Conservation (phyloP, 1,140 invertebrate genomes). For the Panagrolaimus sp. region DNA sequence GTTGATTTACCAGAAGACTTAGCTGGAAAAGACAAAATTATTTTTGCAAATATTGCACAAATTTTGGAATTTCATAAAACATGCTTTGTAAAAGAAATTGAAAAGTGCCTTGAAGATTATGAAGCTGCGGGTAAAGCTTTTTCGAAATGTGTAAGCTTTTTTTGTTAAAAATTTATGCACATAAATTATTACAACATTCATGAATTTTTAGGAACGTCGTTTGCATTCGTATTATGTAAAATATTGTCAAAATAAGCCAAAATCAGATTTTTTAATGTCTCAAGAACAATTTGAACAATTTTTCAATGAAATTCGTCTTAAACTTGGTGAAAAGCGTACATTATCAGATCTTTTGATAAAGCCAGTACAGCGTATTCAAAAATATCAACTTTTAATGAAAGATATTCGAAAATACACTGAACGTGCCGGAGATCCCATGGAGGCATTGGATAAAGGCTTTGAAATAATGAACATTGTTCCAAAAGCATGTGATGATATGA, state of each 20-base stretch:
- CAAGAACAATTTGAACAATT: conserved; percentile 67
- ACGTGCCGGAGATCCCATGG: conserved; percentile 67
- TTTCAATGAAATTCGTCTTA: conserved; percentile 76
- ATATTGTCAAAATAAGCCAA: conserved; percentile 98
- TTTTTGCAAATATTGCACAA: conserved; percentile 94
- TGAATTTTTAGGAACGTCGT: conserved; percentile 75
- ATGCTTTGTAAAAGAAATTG: conserved; percentile 83
- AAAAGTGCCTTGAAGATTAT: conserved; percentile 77
- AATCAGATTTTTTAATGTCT: conserved; percentile 93
- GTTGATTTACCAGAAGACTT: conserved; percentile 74
- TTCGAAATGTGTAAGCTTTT: conserved; percentile 63
- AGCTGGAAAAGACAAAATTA: conserved; percentile 88
- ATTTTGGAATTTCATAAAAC: conserved; percentile 98
- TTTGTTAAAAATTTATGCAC: not conserved
- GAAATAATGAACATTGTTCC: conserved; percentile 77
- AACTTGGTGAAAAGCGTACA: conserved; percentile 85
- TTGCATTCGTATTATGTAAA: conserved; percentile 81
- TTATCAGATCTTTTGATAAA: conserved; percentile 92
- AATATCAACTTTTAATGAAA: conserved; percentile 87
- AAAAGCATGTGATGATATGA: conserved; percentile 96
- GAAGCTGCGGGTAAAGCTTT: conserved; percentile 67
- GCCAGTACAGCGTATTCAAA: conserved; percentile 94
- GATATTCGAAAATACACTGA: conserved; percentile 67
- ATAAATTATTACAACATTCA: no score
- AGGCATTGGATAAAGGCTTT: conserved; percentile 72